A percentile compares a stretch with the other conserved stretches of the same genome.
Evolutionary conservation across 2,797 vertebrate species (phyloP).

Genomic region (Enteromius mattozi): DNA sequence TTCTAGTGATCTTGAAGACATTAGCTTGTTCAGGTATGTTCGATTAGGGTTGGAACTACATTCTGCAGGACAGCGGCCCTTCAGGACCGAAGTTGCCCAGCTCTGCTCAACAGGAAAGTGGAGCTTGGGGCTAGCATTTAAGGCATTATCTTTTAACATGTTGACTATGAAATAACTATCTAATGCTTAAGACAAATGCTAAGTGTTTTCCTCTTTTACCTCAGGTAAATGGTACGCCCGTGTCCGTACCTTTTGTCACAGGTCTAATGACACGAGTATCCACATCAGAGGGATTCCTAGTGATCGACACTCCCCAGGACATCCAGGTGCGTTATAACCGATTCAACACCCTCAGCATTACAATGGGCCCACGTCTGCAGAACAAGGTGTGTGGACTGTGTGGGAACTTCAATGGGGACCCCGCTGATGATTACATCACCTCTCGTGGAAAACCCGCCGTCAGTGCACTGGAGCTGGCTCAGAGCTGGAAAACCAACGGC

Average conservation of each 20-base stretch:
- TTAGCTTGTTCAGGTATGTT: no score
- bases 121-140: neutral
- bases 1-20: no score
- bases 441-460: constrained; percentile 89
- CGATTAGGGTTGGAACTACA: no score
- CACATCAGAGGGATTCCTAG: constrained; percentile 92
- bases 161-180: neutral
- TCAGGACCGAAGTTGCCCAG: no score
- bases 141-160: neutral
- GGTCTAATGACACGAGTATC: constrained; percentile 94
- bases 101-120: neutral
- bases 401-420: constrained; percentile 96
- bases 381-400: constrained; percentile 98
- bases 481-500: constrained; percentile 99
- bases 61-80: no score
- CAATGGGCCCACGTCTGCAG: constrained; percentile 91
- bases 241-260: constrained; percentile 92
- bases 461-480: constrained; percentile 92
- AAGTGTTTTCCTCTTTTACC: constrained; percentile 17
- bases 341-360: constrained; percentile 93
- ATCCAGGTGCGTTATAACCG: constrained; percentile 96
- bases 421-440: constrained; percentile 90
- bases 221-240: constrained; percentile 93
- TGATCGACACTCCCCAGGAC: constrained; percentile 95
- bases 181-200: neutral